phyloP scores from a whole-genome alignment of 2,113 vertebrate species.

The Rutilus rutilus region DNA sequence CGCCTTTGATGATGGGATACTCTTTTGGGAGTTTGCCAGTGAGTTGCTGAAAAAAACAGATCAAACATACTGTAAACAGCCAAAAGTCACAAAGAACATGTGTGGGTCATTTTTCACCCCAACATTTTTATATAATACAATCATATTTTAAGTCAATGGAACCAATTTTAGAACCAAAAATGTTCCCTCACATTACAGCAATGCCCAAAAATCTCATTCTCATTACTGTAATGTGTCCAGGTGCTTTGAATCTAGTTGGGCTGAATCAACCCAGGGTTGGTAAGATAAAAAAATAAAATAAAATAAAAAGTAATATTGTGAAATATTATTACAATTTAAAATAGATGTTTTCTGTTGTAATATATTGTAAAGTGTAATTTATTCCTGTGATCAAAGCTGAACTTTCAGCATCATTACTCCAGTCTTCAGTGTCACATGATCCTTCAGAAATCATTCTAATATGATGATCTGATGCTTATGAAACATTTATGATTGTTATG shows the following conservation, averaged over 20 bases:
- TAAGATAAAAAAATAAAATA: too few species aligned
- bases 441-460: not conserved
- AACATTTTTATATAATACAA: not conserved
- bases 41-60: constrained; percentile 81
- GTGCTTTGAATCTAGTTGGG: too few species aligned
- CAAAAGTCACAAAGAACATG: not conserved
- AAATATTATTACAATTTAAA: not conserved
- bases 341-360: too few species aligned
- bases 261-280: too few species aligned
- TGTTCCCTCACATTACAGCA: not conserved
- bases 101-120: not conserved
- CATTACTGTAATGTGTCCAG: not conserved
- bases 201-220: not conserved
- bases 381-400: not conserved
- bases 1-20: constrained; percentile 87
- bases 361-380: not conserved
- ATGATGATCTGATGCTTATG: not conserved
- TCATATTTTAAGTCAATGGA: not conserved
- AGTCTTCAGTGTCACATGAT: too few species aligned
- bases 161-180: not conserved
- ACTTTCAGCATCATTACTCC: too few species aligned
- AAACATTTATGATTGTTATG: not conserved
- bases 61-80: not conserved
- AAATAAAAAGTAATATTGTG: not conserved
- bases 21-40: constrained; percentile 94